These are phyloP conservation scores for Dendrocopos noguchii DNA, from an alignment of 2,113 vertebrate species.

Conservation along the genomic window DNA sequence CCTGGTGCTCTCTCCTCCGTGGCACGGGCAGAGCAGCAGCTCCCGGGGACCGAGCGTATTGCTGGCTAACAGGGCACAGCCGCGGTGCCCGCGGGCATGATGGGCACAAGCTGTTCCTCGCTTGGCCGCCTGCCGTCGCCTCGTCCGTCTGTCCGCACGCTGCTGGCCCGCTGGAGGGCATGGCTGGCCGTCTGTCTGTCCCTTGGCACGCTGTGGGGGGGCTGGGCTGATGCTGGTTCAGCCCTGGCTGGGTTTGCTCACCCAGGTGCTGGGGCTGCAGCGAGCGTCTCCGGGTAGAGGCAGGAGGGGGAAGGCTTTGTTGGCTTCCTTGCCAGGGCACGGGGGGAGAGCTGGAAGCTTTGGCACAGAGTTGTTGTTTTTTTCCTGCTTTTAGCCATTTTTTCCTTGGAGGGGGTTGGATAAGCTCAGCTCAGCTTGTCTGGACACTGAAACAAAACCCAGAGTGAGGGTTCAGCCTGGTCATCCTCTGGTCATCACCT, in stretches of 20 bases:
- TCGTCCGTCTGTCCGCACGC: neutral
- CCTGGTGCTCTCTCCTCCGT: too few relatives aligned
- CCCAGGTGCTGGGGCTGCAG: neutral
- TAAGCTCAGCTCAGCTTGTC: neutral
- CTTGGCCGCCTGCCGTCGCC: neutral
- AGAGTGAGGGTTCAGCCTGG: accelerated
- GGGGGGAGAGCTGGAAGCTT: neutral
- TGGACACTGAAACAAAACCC: accelerated
- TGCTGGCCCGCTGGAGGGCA: neutral
- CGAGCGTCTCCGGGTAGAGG: neutral
- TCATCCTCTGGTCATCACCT: too few relatives aligned
- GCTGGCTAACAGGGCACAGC: neutral
- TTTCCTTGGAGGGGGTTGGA: neutral
- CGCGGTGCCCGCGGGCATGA: neutral
- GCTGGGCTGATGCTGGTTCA: neutral
- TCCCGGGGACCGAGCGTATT: neutral
- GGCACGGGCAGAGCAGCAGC: neutral
- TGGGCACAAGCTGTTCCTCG: neutral
- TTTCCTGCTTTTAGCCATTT: too few relatives aligned
- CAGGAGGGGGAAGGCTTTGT: neutral
- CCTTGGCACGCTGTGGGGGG: neutral
- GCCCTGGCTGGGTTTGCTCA: neutral
- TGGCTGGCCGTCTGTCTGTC: neutral
- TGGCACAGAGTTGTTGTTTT: neutral
- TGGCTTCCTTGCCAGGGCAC: too few relatives aligned